These are phyloP conservation scores for Pteronura brasiliensis DNA, from an alignment of 2,113 vertebrate species.

Conservation along the genomic window DNA sequence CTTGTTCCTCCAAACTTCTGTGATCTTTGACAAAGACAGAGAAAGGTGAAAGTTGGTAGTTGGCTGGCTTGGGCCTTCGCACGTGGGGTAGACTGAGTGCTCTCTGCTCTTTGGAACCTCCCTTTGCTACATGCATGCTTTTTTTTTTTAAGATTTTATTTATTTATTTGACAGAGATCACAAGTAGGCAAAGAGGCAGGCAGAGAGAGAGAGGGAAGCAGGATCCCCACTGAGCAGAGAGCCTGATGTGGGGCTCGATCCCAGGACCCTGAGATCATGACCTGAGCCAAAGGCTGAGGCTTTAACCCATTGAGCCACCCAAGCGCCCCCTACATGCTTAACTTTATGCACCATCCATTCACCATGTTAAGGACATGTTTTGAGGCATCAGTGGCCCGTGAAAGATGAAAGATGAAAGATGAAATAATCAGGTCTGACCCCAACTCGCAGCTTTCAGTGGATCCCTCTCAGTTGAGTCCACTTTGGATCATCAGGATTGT, in stretches of 20 bases:
- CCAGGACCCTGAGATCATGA: neutral
- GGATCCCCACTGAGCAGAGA: too few species aligned
- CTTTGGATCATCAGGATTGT: too few species aligned
- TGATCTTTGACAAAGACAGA: neutral
- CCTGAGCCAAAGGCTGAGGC: neutral
- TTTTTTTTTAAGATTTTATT: neutral
- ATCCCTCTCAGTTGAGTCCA: neutral
- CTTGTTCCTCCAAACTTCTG: neutral
- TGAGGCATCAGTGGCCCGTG: accelerated
- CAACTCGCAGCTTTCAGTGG: neutral
- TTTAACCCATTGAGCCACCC: neutral
- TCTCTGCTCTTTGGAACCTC: neutral
- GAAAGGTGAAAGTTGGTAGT: neutral
- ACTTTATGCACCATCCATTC: too few species aligned
- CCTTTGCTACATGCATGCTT: accelerated
- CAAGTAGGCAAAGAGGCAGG: too few species aligned
- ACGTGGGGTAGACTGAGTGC: neutral
- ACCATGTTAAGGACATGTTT: too few species aligned
- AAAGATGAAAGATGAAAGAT: neutral
- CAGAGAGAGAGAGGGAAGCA: neutral
- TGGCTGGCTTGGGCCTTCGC: neutral
- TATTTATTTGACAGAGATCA: neutral
- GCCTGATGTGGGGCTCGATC: neutral
- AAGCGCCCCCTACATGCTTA: neutral
- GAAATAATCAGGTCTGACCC: neutral